Base-by-base conservation (phyloP, 2,113 vertebrate genomes). In the sheep (Ovis aries) region DNA sequence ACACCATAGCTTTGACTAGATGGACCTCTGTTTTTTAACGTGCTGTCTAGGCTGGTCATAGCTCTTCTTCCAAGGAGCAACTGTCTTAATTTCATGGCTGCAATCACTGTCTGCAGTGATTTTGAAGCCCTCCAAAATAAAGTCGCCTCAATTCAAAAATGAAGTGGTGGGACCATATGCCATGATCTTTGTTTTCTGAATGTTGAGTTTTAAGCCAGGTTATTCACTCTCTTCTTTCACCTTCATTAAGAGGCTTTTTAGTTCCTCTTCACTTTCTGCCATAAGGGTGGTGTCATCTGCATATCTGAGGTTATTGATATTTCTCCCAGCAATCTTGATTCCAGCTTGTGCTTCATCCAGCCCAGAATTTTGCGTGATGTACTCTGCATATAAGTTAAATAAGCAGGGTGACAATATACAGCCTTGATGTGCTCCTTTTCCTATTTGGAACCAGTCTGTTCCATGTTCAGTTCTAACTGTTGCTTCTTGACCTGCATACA, bases 121-220 rank as follows among this genome's bases (percentile, higher is more conserved):
- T 67, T n/a, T 67, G 33, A 19, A 67, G 33, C 64, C 64, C 8
- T 17, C 17, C 1, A 67, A n/a, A 36, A 21, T 36, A 36, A 67
- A 67, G 33, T 67, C 4, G 0, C 55, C 23, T 57, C 55, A 57
- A 57, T 57, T 57, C 21, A 57, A 25, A 57, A 57, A 57, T 67
- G 64, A 36, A 67, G 64, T 67, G 17, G 14, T 36, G 17, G 33
- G 4, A 67, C 64, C 0, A 0, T 10, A 67, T 36, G 64, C 64
- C 8, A 21, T 36, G 17, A 67, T 67, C 64, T 36, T 67, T 9
- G 16, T n/a, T 67, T 36, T 67, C 2, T 36, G 33, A 67, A 4
- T 67, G 64, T 21, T 67, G 17, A 67, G 33, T 10, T 67, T 67
- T 36, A 67, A 67, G 64, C 16, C 33, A 67, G 19, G 17, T 67